Evolutionary conservation across 1,140 invertebrate species (phyloP).

Genomic region (Drosophila chauvacae): DNA sequence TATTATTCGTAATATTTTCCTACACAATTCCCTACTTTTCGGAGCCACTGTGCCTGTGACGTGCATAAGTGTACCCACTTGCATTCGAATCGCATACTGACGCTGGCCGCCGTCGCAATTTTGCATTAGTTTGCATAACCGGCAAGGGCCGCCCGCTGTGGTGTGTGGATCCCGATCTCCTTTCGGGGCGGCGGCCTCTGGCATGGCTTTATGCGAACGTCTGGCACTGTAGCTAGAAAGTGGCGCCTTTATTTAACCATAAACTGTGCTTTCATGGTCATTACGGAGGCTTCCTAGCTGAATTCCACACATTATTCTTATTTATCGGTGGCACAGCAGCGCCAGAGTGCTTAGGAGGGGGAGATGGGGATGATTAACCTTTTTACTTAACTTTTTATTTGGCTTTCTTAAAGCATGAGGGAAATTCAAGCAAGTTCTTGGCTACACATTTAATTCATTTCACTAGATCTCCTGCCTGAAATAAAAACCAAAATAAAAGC

Average conservation of each 20-base stretch:
- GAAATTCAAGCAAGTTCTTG: too few species aligned
- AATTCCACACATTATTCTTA: constrained; percentile 68
- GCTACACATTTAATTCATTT: not conserved
- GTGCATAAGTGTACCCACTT: constrained; percentile 64
- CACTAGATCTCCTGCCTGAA: not conserved
- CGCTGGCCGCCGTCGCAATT: constrained; percentile 62
- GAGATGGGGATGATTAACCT: constrained; percentile 28
- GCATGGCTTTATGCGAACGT: constrained; percentile 6
- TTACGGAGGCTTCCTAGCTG: constrained; percentile 50
- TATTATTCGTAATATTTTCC: not conserved
- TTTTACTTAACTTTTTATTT: constrained; percentile 10
- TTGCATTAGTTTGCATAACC: constrained; percentile 81
- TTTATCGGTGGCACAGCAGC: constrained; percentile 61
- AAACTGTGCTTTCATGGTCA: constrained; percentile 75
- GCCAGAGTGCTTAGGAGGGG: constrained; percentile 1
- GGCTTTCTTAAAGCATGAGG: not conserved
- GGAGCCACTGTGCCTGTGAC: constrained; percentile 25
- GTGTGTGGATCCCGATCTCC: not conserved
- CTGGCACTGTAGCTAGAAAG: constrained; percentile 43
- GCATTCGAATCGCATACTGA: constrained; percentile 70
- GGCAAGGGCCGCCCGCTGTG: constrained; percentile 30
- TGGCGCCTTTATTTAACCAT: constrained; percentile 71
- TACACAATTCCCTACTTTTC: not conserved
- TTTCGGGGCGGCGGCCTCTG: not conserved
- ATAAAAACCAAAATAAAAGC: constrained; percentile 3